Percentiles rank a stretch among this genome's conserved stretches.
phyloP scores from a whole-genome alignment of 2,797 vertebrate species.

The Hoplostethus atlanticus region DNA sequence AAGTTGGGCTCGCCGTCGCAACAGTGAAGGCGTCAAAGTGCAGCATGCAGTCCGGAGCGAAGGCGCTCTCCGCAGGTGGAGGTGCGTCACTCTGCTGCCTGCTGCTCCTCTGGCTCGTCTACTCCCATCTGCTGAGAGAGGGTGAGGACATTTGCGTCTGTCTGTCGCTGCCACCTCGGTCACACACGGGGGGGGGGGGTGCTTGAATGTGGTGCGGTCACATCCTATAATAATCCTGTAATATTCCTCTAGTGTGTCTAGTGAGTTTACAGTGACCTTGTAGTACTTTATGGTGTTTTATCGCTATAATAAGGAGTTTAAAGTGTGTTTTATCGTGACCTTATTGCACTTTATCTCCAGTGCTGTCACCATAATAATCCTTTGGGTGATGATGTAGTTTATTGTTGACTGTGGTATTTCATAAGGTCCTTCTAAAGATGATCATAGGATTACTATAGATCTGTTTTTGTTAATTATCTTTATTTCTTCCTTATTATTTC shows the following conservation, averaged over 20 bases:
- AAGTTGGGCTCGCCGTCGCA: constrained; percentile 72
- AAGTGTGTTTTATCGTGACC: not conserved
- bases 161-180: constrained; percentile 44
- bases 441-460: no score
- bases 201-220: constrained; percentile 46
- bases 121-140: constrained; percentile 89
- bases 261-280: constrained; percentile 51
- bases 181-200: constrained; percentile 17
- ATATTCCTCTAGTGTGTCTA: constrained; percentile 7
- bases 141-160: constrained; percentile 78
- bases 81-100: constrained; percentile 90
- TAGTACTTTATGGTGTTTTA: constrained; percentile 16
- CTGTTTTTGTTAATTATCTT: no score
- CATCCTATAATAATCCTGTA: not conserved
- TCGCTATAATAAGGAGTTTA: not conserved
- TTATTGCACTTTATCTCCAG: not conserved
- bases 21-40: constrained; percentile 48
- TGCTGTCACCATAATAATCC: not conserved
- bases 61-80: constrained; percentile 87
- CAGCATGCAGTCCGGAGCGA: constrained; percentile 88
- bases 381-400: no score
- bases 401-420: not conserved
- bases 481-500: not conserved
- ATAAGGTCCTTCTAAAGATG: no score
- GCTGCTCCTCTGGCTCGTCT: constrained; percentile 89